Evolutionary conservation across 2,113 vertebrate genomes (phyloP), one percentile per base, ranked within the genome.

Genomic region (Heloderma charlesbogerti): DNA sequence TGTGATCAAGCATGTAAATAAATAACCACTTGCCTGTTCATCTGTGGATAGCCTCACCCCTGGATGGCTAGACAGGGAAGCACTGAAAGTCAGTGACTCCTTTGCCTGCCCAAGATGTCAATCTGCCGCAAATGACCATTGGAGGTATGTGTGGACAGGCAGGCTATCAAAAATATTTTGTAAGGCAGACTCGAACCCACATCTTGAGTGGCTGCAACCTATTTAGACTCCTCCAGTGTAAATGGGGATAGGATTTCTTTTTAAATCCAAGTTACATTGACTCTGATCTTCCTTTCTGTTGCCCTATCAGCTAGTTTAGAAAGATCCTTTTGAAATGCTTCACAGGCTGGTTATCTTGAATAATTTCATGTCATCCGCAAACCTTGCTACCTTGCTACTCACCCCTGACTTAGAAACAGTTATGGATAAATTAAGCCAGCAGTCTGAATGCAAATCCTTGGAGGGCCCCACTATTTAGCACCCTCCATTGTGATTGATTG

Each of bases 361-460:
- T 83, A 83, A 63, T 27, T 83, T 60, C 37, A 63, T 34, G 54
- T 37, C 34, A 27, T 22, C 54, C n/a, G 57, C n/a, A 57, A 63
- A 83, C 57, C 57, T 63, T 83, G n/a, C n/a, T 25, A 83, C 57
- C 57, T 63, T 83, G n/a, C n/a, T 25, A 40, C n/a, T 63, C 81
- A 63, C 57, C n/a, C 20, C 81, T 83, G 57, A 40, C 54, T 83
- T 51, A 60, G 54, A 83, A 83, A 57, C 81, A 40, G 57, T 25
- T 25, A 25, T 83, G 22, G 81, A 63, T 83, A 83, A 83, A 83
- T 60, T 83, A 83, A 83, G 60, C 81, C 57, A 83, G 37, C 57
- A 34, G 37, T 37, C 81, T 63, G 81, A 20, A 63, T 83, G 63
- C n/a, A 60, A 83, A 83, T 83, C 81, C 54, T 83, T 40, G 22